A percentile compares a stretch with the other conserved stretches of the same genome.
Evolutionary conservation across 2,888 invertebrate genomes (phyloP).

Genomic region (Ecliptopera silaceata): DNA sequence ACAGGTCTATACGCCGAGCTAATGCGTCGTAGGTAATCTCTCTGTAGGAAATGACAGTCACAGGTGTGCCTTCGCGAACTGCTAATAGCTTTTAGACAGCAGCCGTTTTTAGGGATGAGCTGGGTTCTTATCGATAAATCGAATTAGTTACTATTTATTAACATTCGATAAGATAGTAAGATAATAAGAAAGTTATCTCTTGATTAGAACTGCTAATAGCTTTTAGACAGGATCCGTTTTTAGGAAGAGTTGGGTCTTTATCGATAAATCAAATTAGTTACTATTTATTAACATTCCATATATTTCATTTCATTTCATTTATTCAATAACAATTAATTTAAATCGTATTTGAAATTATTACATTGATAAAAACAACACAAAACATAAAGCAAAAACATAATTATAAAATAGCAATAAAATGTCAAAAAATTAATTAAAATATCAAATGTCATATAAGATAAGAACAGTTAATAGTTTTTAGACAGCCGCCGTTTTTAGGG

Average conservation of each 20-base stretch:
- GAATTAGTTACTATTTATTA: not conserved
- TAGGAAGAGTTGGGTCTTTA: constrained; percentile 42
- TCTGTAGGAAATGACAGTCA: constrained; percentile 77
- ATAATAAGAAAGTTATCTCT: too few relatives aligned
- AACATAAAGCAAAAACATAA: too few relatives aligned
- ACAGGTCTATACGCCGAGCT: constrained; percentile 43
- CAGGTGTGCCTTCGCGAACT: constrained; percentile 74
- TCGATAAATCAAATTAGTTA: constrained; percentile 19
- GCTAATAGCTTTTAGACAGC: constrained; percentile 80
- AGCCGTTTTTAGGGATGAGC: constrained; percentile 47
- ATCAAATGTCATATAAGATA: too few relatives aligned
- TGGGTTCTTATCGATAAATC: constrained; percentile 25
- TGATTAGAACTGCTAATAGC: too few relatives aligned
- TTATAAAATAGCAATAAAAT: too few relatives aligned
- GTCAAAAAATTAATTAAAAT: too few relatives aligned
- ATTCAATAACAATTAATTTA: too few relatives aligned
- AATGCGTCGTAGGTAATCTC: constrained; percentile 72
- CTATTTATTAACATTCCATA: too few relatives aligned
- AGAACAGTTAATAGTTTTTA: constrained; percentile 79
- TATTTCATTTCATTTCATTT: too few relatives aligned
- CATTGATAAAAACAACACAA: too few relatives aligned
- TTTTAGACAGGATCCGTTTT: constrained; percentile 71
- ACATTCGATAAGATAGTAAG: too few relatives aligned
- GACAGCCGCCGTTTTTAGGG: constrained; percentile 62
- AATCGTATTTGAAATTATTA: too few relatives aligned